Percentiles rank a stretch among this genome's conserved stretches.
Evolutionary conservation across 2,888 invertebrate genomes (phyloP).

Genomic region (Ectemnius cavifrons): DNA sequence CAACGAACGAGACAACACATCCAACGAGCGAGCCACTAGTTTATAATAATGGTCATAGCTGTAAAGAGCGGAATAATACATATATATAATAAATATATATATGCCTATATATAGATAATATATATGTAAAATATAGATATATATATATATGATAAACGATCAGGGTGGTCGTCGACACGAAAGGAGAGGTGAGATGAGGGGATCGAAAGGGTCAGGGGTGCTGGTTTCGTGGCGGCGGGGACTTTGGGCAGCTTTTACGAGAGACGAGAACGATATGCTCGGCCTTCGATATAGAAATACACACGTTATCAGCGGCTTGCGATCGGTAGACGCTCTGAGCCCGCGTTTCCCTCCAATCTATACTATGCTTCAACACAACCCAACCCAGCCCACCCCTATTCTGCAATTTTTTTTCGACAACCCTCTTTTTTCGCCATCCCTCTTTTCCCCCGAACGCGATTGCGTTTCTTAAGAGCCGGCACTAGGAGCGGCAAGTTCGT

Average conservation of each 20-base stretch:
- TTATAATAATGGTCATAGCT: slow-evolving; percentile 73
- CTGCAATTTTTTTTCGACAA: not conserved
- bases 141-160: slow-evolving; percentile 52
- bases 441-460: slow-evolving; percentile 2
- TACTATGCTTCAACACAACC: not conserved
- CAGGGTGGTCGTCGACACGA: slow-evolving; percentile 58
- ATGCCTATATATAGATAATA: too few species aligned
- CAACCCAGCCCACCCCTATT: not conserved
- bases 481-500: not conserved
- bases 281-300: slow-evolving; percentile 44
- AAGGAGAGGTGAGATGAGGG: slow-evolving; percentile 40
- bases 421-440: not conserved
- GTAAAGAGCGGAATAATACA: slow-evolving; percentile 69
- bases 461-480: not conserved
- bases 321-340: slow-evolving; percentile 61
- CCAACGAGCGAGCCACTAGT: slow-evolving; percentile 78
- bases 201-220: slow-evolving; percentile 32
- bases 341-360: slow-evolving; percentile 22
- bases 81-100: slow-evolving; percentile 41
- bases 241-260: slow-evolving; percentile 40
- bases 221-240: slow-evolving; percentile 14
- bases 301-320: slow-evolving; percentile 46
- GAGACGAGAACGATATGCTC: slow-evolving; percentile 40
- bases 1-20: slow-evolving; percentile 78
- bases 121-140: slow-evolving; percentile 30